Evolutionary conservation across 2,113 vertebrate species (phyloP).

Genomic region (Takifugu bimaculatus): DNA sequence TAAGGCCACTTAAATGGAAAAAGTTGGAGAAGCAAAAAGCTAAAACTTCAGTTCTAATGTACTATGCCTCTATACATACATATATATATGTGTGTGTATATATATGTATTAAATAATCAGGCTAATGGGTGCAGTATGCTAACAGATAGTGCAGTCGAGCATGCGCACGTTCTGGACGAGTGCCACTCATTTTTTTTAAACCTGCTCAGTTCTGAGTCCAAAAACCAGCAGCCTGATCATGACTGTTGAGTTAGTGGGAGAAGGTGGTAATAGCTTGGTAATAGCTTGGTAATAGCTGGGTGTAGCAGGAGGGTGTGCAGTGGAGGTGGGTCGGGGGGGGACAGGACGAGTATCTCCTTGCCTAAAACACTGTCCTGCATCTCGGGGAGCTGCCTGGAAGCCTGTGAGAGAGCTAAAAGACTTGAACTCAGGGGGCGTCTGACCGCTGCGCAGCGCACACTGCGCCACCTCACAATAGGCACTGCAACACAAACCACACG

Average conservation of each 20-base stretch:
- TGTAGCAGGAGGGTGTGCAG: slow-evolving; percentile 43
- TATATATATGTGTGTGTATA: no score
- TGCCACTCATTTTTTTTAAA: not conserved
- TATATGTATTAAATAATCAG: no score
- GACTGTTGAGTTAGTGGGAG: slow-evolving; percentile 49
- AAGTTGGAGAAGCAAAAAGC: slow-evolving; percentile 14
- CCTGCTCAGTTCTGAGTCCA: not conserved
- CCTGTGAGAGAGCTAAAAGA: slow-evolving; percentile 80
- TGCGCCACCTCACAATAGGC: slow-evolving; percentile 80
- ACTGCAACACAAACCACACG: slow-evolving; percentile 80
- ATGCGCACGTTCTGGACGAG: no score
- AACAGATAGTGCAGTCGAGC: no score
- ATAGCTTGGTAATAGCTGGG: slow-evolving; percentile 35
- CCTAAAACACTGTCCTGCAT: slow-evolving; percentile 82
- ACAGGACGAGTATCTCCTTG: slow-evolving; percentile 68
- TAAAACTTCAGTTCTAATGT: not conserved
- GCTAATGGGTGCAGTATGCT: no score
- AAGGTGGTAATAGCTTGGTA: slow-evolving; percentile 9
- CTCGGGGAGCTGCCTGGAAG: slow-evolving; percentile 79
- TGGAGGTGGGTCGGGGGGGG: slow-evolving; percentile 43
- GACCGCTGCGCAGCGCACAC: slow-evolving; percentile 74
- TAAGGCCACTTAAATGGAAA: slow-evolving; percentile 9
- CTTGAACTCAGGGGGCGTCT: slow-evolving; percentile 80
- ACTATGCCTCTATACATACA: no score
- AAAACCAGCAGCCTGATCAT: slow-evolving; percentile 25